Conservation (phyloP, 2,888 invertebrate genomes). For the Drosophila mulleri region DNA sequence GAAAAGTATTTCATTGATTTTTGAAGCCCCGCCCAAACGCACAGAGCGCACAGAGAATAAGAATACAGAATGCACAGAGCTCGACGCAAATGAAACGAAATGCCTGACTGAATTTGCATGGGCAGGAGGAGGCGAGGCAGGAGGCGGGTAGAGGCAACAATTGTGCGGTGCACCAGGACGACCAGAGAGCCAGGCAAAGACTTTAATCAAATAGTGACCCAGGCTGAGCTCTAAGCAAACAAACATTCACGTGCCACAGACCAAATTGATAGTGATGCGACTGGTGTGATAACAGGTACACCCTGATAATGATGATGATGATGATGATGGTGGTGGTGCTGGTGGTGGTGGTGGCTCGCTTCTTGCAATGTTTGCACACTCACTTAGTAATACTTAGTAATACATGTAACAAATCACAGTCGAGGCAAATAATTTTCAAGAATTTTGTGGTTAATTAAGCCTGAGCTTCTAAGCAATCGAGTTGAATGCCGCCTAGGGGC, state of each 20-base stretch:
- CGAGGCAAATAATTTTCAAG: conserved; percentile 24
- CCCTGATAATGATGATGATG: conserved; percentile 6
- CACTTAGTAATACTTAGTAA: conserved; percentile 44
- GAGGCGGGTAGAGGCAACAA: conserved; percentile 18
- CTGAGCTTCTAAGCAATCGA: not conserved
- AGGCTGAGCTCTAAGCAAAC: conserved; percentile 62
- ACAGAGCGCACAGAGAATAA: conserved; percentile 39
- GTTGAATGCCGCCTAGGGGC: not conserved
- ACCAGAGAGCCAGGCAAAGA: conserved; percentile 39
- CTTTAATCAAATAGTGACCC: conserved; percentile 60
- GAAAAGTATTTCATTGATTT: conserved; percentile 84
- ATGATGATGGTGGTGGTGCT: conserved; percentile 23
- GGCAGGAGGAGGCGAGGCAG: conserved; percentile 3
- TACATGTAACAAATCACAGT: conserved; percentile 48
- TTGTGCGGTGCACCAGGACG: conserved; percentile 14
- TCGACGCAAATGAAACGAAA: conserved; percentile 45
- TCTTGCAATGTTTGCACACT: conserved; percentile 58
- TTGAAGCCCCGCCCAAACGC: conserved; percentile 77
- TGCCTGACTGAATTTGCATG: conserved; percentile 43
- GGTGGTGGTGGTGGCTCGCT: conserved; percentile 28
- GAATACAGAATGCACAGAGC: conserved; percentile 36
- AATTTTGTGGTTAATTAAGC: conserved; percentile 48
- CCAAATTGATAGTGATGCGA: conserved; percentile 43
- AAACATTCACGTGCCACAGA: conserved; percentile 66
- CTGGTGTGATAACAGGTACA: conserved; percentile 78